Conservation (phyloP, 2,113 vertebrate species). For the Antigone vipio region DNA sequence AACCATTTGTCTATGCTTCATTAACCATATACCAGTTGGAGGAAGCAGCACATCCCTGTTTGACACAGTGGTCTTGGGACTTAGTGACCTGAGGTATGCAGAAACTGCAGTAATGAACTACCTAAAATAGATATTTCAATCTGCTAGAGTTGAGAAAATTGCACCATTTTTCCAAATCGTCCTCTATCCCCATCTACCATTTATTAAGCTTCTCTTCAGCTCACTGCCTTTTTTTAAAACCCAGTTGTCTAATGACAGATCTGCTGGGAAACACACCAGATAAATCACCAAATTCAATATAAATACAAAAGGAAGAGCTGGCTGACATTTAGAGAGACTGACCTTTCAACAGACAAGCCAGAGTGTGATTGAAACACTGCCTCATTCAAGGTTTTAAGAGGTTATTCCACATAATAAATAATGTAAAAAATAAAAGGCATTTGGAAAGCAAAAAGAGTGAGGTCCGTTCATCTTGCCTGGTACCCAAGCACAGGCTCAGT, state of each 20-base stretch:
- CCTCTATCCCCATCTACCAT: neutral
- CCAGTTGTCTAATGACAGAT: neutral
- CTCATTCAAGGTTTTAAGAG: neutral
- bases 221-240: neutral
- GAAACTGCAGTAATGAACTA: neutral
- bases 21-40: neutral
- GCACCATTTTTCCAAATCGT: neutral
- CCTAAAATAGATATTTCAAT: neutral
- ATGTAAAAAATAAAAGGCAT: neutral
- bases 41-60: neutral
- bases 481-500: neutral
- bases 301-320: neutral
- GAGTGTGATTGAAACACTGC: neutral
- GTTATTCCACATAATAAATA: neutral
- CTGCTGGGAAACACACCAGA: neutral
- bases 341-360: neutral
- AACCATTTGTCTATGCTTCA: neutral
- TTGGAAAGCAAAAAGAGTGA: neutral
- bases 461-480: neutral
- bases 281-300: neutral
- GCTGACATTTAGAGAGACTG: slow-evolving; percentile 39
- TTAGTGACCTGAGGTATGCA: neutral
- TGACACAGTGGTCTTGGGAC: neutral
- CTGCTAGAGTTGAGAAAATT: neutral
- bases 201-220: neutral